A percentile compares a stretch with the other conserved stretches of the same genome.
These are phyloP conservation scores for Leucophora obtusa DNA, from an alignment of 2,888 invertebrate genomes.

Conservation along the genomic window DNA sequence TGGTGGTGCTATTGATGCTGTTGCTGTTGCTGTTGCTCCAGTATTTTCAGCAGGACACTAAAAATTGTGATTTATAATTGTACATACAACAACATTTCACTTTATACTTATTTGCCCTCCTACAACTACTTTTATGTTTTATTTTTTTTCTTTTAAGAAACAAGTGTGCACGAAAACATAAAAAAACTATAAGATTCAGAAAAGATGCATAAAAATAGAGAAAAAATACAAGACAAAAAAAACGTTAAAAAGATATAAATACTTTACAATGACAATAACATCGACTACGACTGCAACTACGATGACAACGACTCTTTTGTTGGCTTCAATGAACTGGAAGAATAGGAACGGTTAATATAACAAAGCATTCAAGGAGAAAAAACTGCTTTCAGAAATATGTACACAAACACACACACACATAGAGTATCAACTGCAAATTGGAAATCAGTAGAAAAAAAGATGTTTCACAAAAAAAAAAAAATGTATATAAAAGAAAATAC, in stretches of 20 bases:
- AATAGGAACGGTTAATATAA: conserved; percentile 39
- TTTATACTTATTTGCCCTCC: background rate
- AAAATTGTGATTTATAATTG: conserved; percentile 31
- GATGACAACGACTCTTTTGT: conserved; percentile 5
- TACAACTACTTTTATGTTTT: no score
- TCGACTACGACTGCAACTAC: background rate
- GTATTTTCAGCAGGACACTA: conserved; percentile 8
- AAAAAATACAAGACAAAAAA: conserved; percentile 6
- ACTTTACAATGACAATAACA: conserved; percentile 33
- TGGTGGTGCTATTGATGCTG: background rate
- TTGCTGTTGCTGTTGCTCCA: background rate
- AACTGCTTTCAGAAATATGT: conserved; percentile 2
- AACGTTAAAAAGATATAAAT: conserved; percentile 14
- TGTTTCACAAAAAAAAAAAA: background rate
- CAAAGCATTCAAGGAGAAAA: conserved; percentile 50
- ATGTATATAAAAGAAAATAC: background rate
- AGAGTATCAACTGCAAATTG: conserved; percentile 44
- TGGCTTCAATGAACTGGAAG: conserved; percentile 60
- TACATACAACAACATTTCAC: background rate
- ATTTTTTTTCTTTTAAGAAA: no score
- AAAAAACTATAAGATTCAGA: no score
- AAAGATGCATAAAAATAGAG: background rate
- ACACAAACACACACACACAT: conserved; percentile 1
- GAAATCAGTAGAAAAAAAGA: conserved; percentile 38
- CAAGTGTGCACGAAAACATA: no score